phyloP scores from a whole-genome alignment of 2,797 vertebrate genomes.

The Rhinichthys osculus region DNA sequence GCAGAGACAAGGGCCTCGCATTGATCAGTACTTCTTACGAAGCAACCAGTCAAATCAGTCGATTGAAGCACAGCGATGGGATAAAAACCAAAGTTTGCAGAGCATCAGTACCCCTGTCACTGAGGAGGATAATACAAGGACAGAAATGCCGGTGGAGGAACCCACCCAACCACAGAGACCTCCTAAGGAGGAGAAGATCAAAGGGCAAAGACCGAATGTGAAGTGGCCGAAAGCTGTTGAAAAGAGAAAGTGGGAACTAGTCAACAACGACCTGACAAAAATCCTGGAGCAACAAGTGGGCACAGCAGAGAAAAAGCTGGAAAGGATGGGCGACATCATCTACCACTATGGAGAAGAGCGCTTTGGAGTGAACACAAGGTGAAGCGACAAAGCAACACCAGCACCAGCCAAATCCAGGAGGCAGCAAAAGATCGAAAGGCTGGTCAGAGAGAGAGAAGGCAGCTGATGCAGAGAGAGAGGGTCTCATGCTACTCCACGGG shows the following conservation, averaged over 20 bases:
- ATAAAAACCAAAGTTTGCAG: not conserved
- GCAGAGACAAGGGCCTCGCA: not conserved
- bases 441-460: not conserved
- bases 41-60: not conserved
- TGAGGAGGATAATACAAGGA: not conserved
- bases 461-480: conserved; percentile 34
- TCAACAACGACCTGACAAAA: not conserved
- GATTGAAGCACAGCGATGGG: not conserved
- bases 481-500: conserved; percentile 17
- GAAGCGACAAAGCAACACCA: not conserved
- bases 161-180: too few relatives aligned
- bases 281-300: not conserved
- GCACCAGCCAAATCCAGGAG: too few relatives aligned
- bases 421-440: too few relatives aligned
- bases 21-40: not conserved
- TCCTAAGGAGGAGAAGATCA: too few relatives aligned
- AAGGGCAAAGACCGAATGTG: too few relatives aligned
- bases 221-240: too few relatives aligned
- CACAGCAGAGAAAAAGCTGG: not conserved
- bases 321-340: conserved; percentile 19
- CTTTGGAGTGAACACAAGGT: too few relatives aligned
- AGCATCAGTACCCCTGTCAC: conserved; percentile 13
- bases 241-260: too few relatives aligned
- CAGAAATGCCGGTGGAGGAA: not conserved
- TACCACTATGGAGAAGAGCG: not conserved